phyloP scores from a whole-genome alignment of 2,797 vertebrate genomes.

The Coccyzus lansbergi region DNA sequence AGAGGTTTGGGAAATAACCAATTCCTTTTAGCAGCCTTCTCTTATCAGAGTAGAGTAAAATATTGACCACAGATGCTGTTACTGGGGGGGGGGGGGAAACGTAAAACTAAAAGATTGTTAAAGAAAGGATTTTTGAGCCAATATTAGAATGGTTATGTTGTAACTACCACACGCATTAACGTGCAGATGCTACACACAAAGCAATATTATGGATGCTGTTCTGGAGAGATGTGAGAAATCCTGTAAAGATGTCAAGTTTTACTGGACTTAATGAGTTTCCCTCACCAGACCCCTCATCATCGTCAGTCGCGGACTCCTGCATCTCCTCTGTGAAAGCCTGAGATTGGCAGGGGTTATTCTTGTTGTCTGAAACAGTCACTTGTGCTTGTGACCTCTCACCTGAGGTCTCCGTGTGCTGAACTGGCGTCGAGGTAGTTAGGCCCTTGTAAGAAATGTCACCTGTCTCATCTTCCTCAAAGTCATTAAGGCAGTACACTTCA shows the following conservation, averaged over 20 bases:
- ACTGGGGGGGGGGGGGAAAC: neutral
- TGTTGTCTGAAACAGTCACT: constrained; percentile 79
- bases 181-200: constrained; percentile 76
- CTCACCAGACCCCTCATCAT: constrained; percentile 96
- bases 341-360: constrained; percentile 78
- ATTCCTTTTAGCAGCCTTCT: constrained; percentile 84
- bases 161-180: constrained; percentile 57
- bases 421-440: constrained; percentile 81
- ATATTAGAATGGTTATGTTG: constrained; percentile 35
- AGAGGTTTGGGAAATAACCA: neutral
- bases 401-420: constrained; percentile 88
- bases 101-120: constrained; percentile 24
- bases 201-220: constrained; percentile 74
- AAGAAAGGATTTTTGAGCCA: neutral
- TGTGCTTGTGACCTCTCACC: constrained; percentile 88
- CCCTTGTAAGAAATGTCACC: constrained; percentile 86
- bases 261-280: constrained; percentile 86
- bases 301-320: constrained; percentile 78
- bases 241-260: constrained; percentile 77
- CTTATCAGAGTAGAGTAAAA: constrained; percentile 63
- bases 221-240: constrained; percentile 77
- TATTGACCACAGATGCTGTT: constrained; percentile 33
- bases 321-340: constrained; percentile 85
- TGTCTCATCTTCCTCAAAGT: constrained; percentile 95
- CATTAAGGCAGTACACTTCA: constrained; percentile 94